Evolutionary conservation across 2,113 vertebrate species (phyloP).

Genomic region (Mastomys natalensis): DNA sequence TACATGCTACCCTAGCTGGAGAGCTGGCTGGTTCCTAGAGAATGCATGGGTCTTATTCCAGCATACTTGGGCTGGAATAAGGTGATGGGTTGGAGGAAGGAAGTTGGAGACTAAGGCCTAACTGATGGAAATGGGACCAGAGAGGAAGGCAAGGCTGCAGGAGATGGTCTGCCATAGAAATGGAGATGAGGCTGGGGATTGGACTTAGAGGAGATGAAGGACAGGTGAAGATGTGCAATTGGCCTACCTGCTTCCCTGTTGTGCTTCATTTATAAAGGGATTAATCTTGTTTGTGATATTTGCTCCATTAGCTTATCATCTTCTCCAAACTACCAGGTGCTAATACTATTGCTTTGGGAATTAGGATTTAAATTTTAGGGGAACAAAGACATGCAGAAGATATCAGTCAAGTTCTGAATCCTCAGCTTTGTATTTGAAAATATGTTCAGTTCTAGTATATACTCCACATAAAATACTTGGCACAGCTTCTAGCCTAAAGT

Average conservation of each 20-base stretch:
- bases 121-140: not conserved
- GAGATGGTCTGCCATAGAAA: not conserved
- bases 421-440: not conserved
- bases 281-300: not conserved
- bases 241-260: not conserved
- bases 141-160: not conserved
- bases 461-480: not conserved
- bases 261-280: not conserved
- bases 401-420: not conserved
- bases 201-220: not conserved
- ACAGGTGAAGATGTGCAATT: not conserved
- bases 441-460: not conserved
- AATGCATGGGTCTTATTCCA: not conserved
- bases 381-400: not conserved
- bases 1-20: not conserved
- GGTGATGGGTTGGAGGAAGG: not conserved
- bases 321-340: too few relatives aligned
- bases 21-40: not conserved
- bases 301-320: not conserved
- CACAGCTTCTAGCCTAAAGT: not conserved
- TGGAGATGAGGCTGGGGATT: not conserved
- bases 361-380: not conserved
- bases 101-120: not conserved
- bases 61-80: not conserved
- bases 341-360: not conserved